Conservation (phyloP, 2,888 invertebrate species). For the Tipula lateralis region DNA sequence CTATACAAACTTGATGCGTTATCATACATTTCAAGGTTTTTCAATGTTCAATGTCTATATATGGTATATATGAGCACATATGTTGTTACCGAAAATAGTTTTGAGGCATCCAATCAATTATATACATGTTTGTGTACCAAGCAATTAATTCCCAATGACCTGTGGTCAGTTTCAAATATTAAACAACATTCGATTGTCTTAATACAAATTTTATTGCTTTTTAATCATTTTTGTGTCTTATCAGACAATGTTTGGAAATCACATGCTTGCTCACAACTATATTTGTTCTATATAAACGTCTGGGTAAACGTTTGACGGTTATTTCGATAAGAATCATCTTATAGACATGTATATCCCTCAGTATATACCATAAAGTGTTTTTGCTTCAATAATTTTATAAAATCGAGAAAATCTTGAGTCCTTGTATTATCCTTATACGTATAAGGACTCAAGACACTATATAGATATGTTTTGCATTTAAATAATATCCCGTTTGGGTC, state of each 20-base stretch:
- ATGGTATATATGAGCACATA: too few species aligned
- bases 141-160: neutral
- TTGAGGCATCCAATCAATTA: neutral
- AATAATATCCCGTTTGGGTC: conserved; percentile 21
- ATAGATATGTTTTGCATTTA: neutral
- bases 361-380: neutral
- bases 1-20: neutral
- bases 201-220: conserved; percentile 14
- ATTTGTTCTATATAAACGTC: neutral
- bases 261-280: neutral
- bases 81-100: too few species aligned
- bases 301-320: conserved; percentile 5
- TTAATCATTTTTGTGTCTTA: neutral
- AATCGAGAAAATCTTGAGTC: neutral
- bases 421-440: neutral
- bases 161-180: neutral
- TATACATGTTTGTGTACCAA: neutral
- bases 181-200: neutral
- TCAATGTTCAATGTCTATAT: neutral
- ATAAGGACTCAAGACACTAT: neutral
- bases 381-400: neutral
- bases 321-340: neutral
- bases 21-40: neutral
- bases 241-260: neutral
- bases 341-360: neutral